phyloP scores from a whole-genome alignment of 2,113 vertebrate species.

The Amphiprion ocellaris region DNA sequence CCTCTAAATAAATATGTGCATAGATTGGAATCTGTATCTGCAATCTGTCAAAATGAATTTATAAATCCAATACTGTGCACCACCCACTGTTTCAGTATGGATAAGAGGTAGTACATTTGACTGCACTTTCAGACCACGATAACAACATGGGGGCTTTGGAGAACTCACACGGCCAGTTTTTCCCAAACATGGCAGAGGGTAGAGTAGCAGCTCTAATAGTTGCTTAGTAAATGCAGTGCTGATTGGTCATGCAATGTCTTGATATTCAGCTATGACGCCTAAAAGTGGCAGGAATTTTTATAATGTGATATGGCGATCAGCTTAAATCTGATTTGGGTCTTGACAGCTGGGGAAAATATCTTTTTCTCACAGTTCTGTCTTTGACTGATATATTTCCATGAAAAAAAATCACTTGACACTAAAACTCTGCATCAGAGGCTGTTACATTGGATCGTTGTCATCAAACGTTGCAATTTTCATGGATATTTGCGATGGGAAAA shows the following conservation, averaged over 20 bases:
- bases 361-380: background rate
- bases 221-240: slow-evolving; percentile 25
- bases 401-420: slow-evolving; percentile 38
- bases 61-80: background rate
- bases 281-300: slow-evolving; percentile 38
- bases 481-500: slow-evolving; percentile 24
- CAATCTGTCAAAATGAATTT: no score
- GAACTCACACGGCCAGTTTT: slow-evolving; percentile 27
- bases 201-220: slow-evolving; percentile 32
- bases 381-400: slow-evolving; percentile 27
- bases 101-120: slow-evolving; percentile 30
- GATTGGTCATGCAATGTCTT: slow-evolving; percentile 39
- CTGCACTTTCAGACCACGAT: slow-evolving; percentile 38
- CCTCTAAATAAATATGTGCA: no score
- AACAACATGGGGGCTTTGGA: slow-evolving; percentile 35
- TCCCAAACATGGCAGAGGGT: slow-evolving; percentile 45
- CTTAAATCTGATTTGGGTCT: slow-evolving; percentile 37
- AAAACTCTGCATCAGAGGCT: slow-evolving; percentile 32
- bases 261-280: slow-evolving; percentile 27
- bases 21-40: no score
- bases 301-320: slow-evolving; percentile 23
- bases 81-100: slow-evolving; percentile 32
- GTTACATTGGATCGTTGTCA: slow-evolving; percentile 44
- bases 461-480: slow-evolving; percentile 48
- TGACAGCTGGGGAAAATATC: slow-evolving; percentile 38